A percentile compares a stretch with the other conserved stretches of the same genome.
Evolutionary conservation across 2,797 vertebrate genomes (phyloP).

Genomic region (Esox lucius): DNA sequence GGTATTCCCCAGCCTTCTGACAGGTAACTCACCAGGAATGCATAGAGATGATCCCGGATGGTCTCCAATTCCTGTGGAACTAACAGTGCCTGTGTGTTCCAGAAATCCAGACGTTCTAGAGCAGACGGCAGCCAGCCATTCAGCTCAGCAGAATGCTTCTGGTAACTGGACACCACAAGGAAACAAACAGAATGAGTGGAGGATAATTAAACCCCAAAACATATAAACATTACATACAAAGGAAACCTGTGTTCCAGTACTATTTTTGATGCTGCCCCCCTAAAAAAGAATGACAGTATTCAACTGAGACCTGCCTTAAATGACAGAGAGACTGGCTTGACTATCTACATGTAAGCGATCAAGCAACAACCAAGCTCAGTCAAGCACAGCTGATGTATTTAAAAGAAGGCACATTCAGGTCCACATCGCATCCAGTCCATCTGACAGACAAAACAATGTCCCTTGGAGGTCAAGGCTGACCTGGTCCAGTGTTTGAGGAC

Average conservation of each 20-base stretch:
- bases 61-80: slow-evolving; percentile 93
- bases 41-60: slow-evolving; percentile 89
- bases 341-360: background rate
- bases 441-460: background rate
- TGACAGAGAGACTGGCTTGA: background rate
- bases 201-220: background rate
- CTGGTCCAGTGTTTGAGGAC: slow-evolving; percentile 96
- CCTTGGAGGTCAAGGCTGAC: slow-evolving; percentile 61
- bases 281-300: background rate
- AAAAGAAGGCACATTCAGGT: background rate
- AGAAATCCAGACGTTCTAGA: slow-evolving; percentile 88
- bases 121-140: slow-evolving; percentile 88
- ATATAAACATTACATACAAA: background rate
- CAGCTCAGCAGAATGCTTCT: slow-evolving; percentile 86
- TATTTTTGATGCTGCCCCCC: too few relatives aligned
- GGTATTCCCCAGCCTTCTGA: background rate
- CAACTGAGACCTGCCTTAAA: background rate
- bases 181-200: too few relatives aligned
- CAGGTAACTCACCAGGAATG: slow-evolving; percentile 85
- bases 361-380: background rate
- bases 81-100: slow-evolving; percentile 92
- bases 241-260: background rate
- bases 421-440: background rate
- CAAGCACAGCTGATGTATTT: background rate
- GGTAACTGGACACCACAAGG: slow-evolving; percentile 77